phyloP scores from a whole-genome alignment of 2,888 invertebrate genomes.

The Allacma fusca region DNA sequence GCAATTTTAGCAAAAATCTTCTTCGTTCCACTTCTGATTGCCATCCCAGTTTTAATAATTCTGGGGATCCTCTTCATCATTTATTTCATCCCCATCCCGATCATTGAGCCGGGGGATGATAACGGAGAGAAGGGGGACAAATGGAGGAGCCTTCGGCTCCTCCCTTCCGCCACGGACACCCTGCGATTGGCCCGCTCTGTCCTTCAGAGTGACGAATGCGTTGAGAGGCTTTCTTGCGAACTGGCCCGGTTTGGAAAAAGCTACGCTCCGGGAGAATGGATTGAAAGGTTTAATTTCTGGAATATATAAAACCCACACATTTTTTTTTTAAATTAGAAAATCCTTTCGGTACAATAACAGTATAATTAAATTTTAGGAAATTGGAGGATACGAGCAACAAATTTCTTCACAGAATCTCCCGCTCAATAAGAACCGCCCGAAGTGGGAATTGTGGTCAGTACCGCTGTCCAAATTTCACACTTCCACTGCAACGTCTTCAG shows the following conservation, averaged over 20 bases:
- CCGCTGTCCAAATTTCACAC: constrained; percentile 34
- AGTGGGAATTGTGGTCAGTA: constrained; percentile 43
- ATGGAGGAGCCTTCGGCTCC: not conserved
- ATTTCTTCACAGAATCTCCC: constrained; percentile 49
- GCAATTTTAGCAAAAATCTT: not conserved
- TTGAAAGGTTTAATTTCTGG: constrained; percentile 41
- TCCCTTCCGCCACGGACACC: not conserved
- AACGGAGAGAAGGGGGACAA: not conserved
- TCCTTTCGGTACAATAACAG: no score
- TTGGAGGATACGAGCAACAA: constrained; percentile 46
- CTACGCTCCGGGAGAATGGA: constrained; percentile 48
- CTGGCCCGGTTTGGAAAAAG: constrained; percentile 47
- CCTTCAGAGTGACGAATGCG: constrained; percentile 54
- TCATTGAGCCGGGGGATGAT: not conserved
- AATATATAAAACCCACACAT: no score
- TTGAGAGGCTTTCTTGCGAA: constrained; percentile 55
- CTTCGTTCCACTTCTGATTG: not conserved
- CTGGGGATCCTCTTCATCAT: constrained; percentile 6
- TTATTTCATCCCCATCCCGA: constrained; percentile 11
- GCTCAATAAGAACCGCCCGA: constrained; percentile 49
- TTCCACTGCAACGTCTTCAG: constrained; percentile 18
- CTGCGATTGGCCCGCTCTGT: constrained; percentile 24
- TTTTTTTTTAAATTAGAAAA: no score
- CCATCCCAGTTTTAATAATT: not conserved
- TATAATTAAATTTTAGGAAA: constrained; percentile 45